Percentiles rank a stretch among this genome's conserved stretches.
Conservation (phyloP, 1,140 invertebrate species). For the Zaprionus africanus region DNA sequence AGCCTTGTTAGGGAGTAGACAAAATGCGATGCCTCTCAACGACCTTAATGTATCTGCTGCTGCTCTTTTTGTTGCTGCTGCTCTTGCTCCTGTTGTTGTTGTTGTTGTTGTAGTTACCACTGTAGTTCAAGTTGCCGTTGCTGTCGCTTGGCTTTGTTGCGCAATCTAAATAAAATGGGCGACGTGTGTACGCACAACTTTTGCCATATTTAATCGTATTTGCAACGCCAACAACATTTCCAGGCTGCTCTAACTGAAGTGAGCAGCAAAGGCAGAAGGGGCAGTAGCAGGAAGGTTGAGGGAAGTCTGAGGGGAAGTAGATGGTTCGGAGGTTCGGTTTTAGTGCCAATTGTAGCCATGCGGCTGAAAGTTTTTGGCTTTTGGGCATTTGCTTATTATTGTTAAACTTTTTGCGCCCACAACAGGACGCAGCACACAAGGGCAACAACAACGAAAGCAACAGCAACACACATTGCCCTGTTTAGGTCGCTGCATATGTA, state of each 20-base stretch:
- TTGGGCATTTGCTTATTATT: conserved; percentile 82
- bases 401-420: conserved; percentile 78
- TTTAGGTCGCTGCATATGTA: conserved; percentile 54
- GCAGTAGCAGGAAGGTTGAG: no score
- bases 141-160: conserved; percentile 61
- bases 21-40: conserved; percentile 51
- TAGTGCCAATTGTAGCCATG: conserved; percentile 59
- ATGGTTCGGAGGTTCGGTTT: conserved; percentile 18
- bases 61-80: conserved; percentile 34
- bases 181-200: conserved; percentile 81
- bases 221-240: conserved; percentile 58
- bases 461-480: conserved; percentile 37
- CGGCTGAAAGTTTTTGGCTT: conserved; percentile 59
- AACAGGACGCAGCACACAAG: conserved; percentile 47
- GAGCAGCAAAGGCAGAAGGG: conserved; percentile 24
- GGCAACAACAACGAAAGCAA: conserved; percentile 29
- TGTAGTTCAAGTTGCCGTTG: conserved; percentile 15
- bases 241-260: conserved; percentile 36
- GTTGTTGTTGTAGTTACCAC: conserved; percentile 39
- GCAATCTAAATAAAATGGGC: conserved; percentile 81
- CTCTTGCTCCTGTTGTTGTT: conserved; percentile 20
- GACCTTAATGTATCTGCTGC: conserved; percentile 59
- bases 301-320: neutral
- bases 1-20: conserved; percentile 65
- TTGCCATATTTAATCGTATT: conserved; percentile 82